Conservation (phyloP, 2,797 vertebrate species). For the Amniataba percoides region DNA sequence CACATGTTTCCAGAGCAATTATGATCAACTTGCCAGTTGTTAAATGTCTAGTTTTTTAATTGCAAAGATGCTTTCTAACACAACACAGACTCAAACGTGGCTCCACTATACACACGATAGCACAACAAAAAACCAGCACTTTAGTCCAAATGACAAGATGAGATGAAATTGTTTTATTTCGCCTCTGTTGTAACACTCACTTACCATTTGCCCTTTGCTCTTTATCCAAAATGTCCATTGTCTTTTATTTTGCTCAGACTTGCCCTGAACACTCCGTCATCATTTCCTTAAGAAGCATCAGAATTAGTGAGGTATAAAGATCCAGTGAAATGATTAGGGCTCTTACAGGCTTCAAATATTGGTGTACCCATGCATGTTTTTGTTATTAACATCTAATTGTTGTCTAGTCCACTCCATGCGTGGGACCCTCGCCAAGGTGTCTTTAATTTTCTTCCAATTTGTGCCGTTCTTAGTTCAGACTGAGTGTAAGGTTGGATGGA, state of each 20-base stretch:
- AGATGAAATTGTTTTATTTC: not conserved
- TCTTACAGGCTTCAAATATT: not conserved
- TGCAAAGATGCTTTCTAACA: not conserved
- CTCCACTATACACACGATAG: not conserved
- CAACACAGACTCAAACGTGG: not conserved
- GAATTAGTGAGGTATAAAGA: not conserved
- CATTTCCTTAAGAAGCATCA: not conserved
- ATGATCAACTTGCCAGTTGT: not conserved
- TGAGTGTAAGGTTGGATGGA: not conserved
- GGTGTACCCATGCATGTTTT: not conserved
- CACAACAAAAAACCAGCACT: not conserved
- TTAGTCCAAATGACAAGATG: not conserved
- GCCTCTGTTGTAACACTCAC: not conserved
- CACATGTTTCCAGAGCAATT: not conserved
- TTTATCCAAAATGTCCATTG: not conserved
- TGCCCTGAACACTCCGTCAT: not conserved
- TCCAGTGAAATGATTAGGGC: not conserved
- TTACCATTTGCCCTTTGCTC: not conserved
- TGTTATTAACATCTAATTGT: not conserved
- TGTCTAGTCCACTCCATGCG: not conserved
- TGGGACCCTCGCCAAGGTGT: not conserved
- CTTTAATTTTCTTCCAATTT: conserved; percentile 2
- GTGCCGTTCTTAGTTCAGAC: not conserved
- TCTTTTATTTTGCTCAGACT: not conserved
- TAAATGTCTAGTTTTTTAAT: not conserved